Percentiles rank a stretch among this genome's conserved stretches.
phyloP scores from a whole-genome alignment of 35 echinoderm and acorn worm species.

The Apostichopus parvimensis region DNA sequence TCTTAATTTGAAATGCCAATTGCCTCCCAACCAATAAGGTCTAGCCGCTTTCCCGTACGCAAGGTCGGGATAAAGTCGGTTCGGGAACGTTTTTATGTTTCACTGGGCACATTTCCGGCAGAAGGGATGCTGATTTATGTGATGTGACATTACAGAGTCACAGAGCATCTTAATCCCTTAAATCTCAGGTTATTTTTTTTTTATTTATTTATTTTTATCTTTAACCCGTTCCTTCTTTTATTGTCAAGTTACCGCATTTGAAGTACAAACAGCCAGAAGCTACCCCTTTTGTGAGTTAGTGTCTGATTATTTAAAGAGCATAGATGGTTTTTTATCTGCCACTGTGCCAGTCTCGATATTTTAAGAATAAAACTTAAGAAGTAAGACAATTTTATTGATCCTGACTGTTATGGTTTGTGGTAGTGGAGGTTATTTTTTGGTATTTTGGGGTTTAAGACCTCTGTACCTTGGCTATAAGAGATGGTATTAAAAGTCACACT shows the following conservation, averaged over 20 bases:
- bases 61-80: background rate
- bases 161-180: constrained; percentile 8
- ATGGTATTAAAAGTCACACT: background rate
- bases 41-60: background rate
- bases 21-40: constrained; percentile 27
- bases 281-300: background rate
- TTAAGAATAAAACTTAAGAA: background rate
- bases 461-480: background rate
- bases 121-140: constrained; percentile 8
- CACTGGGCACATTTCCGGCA: constrained; percentile 36
- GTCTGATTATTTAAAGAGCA: background rate
- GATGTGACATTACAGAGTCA: constrained; percentile 32
- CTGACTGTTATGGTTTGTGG: background rate
- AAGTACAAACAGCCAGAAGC: constrained; percentile 9
- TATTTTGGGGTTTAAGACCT: background rate
- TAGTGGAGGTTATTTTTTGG: background rate
- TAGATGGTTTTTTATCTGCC: background rate
- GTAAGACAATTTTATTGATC: background rate
- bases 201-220: background rate
- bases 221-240: background rate
- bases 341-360: background rate
- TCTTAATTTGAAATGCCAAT: constrained; percentile 27
- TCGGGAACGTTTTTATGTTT: constrained; percentile 39
- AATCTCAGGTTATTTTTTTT: background rate
- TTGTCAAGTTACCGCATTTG: background rate